A percentile compares a stretch with the other conserved stretches of the same genome.
phyloP scores from a whole-genome alignment of 2,888 invertebrate species.

The Aporophyla lueneburgensis region DNA sequence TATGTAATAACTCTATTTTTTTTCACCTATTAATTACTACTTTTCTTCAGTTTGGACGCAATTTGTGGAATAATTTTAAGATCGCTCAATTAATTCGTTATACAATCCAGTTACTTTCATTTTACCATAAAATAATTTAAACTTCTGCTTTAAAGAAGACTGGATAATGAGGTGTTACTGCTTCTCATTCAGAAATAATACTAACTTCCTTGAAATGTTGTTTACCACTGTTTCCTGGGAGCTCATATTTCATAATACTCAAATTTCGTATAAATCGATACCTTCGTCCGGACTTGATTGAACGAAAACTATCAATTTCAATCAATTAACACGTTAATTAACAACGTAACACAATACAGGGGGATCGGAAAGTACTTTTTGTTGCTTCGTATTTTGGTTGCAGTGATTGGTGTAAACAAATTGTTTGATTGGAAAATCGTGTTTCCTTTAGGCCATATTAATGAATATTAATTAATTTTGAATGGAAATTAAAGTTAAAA shows the following conservation, averaged over 20 bases:
- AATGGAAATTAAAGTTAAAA: not conserved
- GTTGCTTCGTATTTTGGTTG: conserved; percentile 14
- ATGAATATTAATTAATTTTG: not conserved
- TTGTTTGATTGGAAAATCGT: not conserved
- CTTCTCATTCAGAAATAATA: not conserved
- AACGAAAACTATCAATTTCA: conserved; percentile 60
- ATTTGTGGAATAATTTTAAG: not conserved
- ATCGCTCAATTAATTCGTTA: not conserved
- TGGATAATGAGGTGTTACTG: not conserved
- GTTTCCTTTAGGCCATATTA: not conserved
- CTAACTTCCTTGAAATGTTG: not conserved
- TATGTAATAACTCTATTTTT: too few species aligned
- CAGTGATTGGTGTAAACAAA: conserved; percentile 1
- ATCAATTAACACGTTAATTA: conserved; percentile 59
- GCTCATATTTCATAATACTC: conserved; percentile 9
- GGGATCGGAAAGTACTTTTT: conserved; percentile 24
- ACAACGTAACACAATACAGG: conserved; percentile 39
- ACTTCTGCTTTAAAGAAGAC: not conserved
- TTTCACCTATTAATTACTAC: not conserved
- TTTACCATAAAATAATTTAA: not conserved
- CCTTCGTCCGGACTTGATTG: conserved; percentile 33
- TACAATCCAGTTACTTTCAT: too few species aligned
- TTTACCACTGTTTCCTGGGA: not conserved
- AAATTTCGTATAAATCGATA: conserved; percentile 28
- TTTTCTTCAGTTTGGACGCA: not conserved